Base-by-base conservation (phyloP, 2,113 vertebrate genomes). In the Probosciger aterrimus region DNA sequence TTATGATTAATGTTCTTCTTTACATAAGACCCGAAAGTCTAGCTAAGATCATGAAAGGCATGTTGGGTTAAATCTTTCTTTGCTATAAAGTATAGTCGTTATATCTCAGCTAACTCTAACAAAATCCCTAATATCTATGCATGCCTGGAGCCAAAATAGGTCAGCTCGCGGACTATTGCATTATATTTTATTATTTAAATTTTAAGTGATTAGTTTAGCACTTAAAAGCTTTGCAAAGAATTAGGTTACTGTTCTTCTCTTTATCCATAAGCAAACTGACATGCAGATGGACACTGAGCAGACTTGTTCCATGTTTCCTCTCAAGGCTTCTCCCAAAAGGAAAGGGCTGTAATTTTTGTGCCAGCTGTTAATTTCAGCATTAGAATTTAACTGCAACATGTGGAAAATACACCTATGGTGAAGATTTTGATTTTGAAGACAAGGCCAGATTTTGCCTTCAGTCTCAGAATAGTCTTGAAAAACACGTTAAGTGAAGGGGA, bases 1-100 rank as follows among this genome's bases (percentile, higher is more conserved):
- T 98, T 98, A 96, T 97, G 96, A 98, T 97, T 96, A 98, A 98
- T 97, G 95, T 97, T 97, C 78, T 92, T 92, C 79, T 95, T 97
- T 75, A 90, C 73, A 64, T 96, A 95, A 97, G 97, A 97, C 85
- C 27, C 0, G 18, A 90, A 96, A 96, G 94, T 90, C 96, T 31
- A 93, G 64, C 90, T 92, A 92, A 97, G 97, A 98, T 96, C 96
- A 94, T 75, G 90, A 79, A 86, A 96, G 90, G 82, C 95, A 87
- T 41, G 88, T 93, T 93, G 95, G 81, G 93, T 97, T 97, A 97
- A 98, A 95, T 90, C 96, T 91, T 88, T 90, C 95, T 96, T 97
- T 93, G 84, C 85, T 97, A 33, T 92, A 92, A 96, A 96, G 73
- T 92, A 76, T 84, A 80, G 28, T 94, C 92, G 70, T 95, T 93